phyloP scores from a whole-genome alignment of 2,888 invertebrate species.

The Notodonta dromedarius region DNA sequence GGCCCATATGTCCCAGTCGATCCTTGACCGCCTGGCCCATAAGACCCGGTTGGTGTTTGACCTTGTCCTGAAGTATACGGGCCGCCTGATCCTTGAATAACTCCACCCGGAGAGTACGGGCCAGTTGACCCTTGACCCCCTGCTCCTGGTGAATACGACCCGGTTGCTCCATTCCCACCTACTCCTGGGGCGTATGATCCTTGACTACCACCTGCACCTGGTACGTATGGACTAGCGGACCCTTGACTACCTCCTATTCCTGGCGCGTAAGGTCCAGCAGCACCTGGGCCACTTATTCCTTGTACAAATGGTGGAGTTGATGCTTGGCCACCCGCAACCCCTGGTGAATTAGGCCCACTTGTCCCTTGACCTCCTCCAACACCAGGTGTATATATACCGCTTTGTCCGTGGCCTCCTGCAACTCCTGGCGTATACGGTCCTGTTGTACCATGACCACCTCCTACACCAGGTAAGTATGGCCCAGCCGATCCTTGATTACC shows the following conservation, averaged over 20 bases:
- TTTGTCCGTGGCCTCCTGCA: not conserved
- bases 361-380: slow-evolving; percentile 6
- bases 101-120: slow-evolving; percentile 8
- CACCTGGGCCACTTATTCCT: slow-evolving; percentile 3
- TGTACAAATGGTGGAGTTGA: not conserved
- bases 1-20: slow-evolving; percentile 14
- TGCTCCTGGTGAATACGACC: slow-evolving; percentile 16
- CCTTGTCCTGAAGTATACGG: slow-evolving; percentile 8
- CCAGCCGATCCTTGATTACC: not conserved
- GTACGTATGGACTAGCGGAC: slow-evolving; percentile 11
- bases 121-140: slow-evolving; percentile 11
- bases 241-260: slow-evolving; percentile 7
- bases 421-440: slow-evolving; percentile 2
- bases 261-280: slow-evolving; percentile 14
- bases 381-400: slow-evolving; percentile 1
- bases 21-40: slow-evolving; percentile 14
- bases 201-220: slow-evolving; percentile 13
- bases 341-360: not conserved
- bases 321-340: too few species aligned
- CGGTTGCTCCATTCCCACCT: slow-evolving; percentile 7
- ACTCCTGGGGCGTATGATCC: slow-evolving; percentile 16
- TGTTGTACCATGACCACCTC: not conserved
- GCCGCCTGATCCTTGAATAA: slow-evolving; percentile 6
- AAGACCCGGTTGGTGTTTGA: slow-evolving; percentile 2
- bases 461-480: not conserved